Percentiles rank a stretch among this genome's conserved stretches.
Conservation (phyloP, 2,113 vertebrate genomes). For the Pandion haliaetus region DNA sequence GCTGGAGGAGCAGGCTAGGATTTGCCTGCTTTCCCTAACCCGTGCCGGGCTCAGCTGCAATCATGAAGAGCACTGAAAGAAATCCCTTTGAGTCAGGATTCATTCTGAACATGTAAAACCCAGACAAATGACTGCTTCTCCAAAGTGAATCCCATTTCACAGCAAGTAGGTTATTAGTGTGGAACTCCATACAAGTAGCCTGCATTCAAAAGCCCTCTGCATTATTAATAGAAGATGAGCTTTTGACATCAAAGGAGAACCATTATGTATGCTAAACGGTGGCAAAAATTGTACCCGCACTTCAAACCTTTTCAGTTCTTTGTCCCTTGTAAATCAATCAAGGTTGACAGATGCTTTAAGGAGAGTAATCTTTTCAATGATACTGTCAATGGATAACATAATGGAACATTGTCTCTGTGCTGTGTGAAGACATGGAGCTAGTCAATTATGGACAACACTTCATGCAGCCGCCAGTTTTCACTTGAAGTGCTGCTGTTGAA, state of each 20-base stretch:
- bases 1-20: constrained; percentile 38
- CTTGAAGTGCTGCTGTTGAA: constrained; percentile 70
- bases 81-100: constrained; percentile 70
- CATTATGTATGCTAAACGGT: constrained; percentile 73
- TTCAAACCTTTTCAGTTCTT: constrained; percentile 72
- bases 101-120: constrained; percentile 63
- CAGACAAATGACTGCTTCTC: constrained; percentile 71
- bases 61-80: constrained; percentile 52
- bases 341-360: constrained; percentile 76
- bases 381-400: constrained; percentile 75
- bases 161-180: constrained; percentile 72
- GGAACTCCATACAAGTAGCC: constrained; percentile 65
- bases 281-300: constrained; percentile 68
- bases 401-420: constrained; percentile 77
- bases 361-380: constrained; percentile 77
- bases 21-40: constrained; percentile 35
- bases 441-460: constrained; percentile 76
- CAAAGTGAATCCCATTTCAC: constrained; percentile 75
- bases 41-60: constrained; percentile 55
- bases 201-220: constrained; percentile 69
- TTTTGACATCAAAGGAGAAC: constrained; percentile 71
- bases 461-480: constrained; percentile 65
- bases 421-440: constrained; percentile 74
- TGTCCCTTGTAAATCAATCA: constrained; percentile 77
- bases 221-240: constrained; percentile 75